phyloP scores from a whole-genome alignment of 2,888 invertebrate genomes.

The Andrena bucephala region DNA sequence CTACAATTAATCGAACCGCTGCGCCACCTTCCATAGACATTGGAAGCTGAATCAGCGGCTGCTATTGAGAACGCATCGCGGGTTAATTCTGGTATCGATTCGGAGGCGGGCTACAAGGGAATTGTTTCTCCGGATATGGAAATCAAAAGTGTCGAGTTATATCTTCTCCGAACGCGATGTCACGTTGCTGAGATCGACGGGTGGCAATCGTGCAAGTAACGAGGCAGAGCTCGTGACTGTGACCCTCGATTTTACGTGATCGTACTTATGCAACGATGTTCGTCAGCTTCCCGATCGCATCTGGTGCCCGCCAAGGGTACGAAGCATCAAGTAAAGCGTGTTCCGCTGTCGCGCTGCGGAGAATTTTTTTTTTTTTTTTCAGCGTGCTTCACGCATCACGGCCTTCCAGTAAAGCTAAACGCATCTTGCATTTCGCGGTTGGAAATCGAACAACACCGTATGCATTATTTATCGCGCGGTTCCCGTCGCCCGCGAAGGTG shows the following conservation, averaged over 20 bases:
- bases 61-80: background rate
- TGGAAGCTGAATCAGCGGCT: background rate
- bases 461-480: constrained; percentile 52
- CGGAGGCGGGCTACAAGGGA: background rate
- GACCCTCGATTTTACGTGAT: constrained; percentile 22
- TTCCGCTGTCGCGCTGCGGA: constrained; percentile 11
- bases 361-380: constrained; percentile 23
- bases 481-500: constrained; percentile 36
- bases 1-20: background rate
- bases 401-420: constrained; percentile 7
- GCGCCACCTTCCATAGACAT: background rate
- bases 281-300: constrained; percentile 25
- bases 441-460: constrained; percentile 30
- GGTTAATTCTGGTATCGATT: too few relatives aligned
- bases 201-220: constrained; percentile 4
- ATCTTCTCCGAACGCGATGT: background rate
- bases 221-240: background rate
- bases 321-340: constrained; percentile 18
- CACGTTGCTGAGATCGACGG: background rate
- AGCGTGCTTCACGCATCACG: constrained; percentile 1
- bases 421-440: constrained; percentile 22
- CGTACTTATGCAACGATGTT: constrained; percentile 28
- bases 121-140: background rate
- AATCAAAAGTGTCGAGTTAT: background rate
- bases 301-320: constrained; percentile 1